These are phyloP conservation scores for Sebastiscus tertius DNA, from an alignment of 2,797 vertebrate genomes.

Conservation along the genomic window DNA sequence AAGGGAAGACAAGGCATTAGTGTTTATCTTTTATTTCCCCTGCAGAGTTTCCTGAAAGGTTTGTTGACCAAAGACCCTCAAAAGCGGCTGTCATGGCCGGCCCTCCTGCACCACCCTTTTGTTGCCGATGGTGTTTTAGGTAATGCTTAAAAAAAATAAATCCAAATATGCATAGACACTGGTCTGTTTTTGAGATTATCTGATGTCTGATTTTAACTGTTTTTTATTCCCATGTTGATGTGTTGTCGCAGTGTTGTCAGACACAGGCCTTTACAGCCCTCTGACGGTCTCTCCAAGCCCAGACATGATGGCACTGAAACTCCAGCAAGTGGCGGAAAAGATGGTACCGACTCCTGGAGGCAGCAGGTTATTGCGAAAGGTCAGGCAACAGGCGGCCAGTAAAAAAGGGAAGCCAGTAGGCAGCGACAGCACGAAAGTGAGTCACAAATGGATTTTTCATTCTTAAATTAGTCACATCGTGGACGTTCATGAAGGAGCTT, in stretches of 20 bases:
- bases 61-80: conserved; percentile 93
- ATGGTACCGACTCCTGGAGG: conserved; percentile 71
- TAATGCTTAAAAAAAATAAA: conserved; percentile 65
- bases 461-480: neutral
- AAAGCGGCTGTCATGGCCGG: conserved; percentile 93
- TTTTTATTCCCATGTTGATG: neutral
- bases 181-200: neutral
- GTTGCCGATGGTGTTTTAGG: conserved; percentile 90
- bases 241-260: conserved; percentile 82
- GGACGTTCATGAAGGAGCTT: neutral
- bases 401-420: conserved; percentile 70
- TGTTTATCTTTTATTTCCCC: neutral
- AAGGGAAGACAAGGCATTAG: neutral
- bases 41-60: conserved; percentile 93
- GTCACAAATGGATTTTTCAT: neutral
- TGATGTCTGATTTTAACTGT: neutral
- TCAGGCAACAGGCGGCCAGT: conserved; percentile 65
- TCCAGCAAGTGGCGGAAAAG: conserved; percentile 84
- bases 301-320: conserved; percentile 88
- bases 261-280: conserved; percentile 84
- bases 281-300: conserved; percentile 88
- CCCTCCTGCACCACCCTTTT: conserved; percentile 93
- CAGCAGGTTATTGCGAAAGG: conserved; percentile 85
- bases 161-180: neutral
- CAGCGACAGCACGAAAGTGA: conserved; percentile 21